phyloP scores from a whole-genome alignment of 2,888 invertebrate species.

The Protophormia terraenovae region DNA sequence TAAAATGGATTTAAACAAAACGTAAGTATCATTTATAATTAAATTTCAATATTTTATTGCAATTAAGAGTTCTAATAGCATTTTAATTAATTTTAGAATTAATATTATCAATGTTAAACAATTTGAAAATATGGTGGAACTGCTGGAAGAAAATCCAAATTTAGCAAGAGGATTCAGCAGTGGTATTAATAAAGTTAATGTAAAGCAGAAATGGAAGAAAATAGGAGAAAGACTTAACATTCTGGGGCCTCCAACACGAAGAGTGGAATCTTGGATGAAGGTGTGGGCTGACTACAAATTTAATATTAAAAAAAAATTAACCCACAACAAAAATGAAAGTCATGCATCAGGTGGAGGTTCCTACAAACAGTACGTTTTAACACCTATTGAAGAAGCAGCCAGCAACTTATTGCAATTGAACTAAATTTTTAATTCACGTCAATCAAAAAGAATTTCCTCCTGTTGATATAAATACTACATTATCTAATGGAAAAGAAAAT shows the following conservation, averaged over 20 bases:
- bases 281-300: not conserved
- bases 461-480: no score
- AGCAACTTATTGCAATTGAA: not conserved
- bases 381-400: not conserved
- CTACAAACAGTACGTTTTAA: not conserved
- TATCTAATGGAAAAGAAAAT: no score
- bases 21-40: no score
- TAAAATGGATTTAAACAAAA: no score
- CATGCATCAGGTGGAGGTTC: not conserved
- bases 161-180: not conserved
- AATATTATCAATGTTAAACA: no score
- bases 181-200: not conserved
- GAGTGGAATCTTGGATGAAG: not conserved
- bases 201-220: not conserved
- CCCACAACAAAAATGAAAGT: not conserved
- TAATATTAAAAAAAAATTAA: not conserved
- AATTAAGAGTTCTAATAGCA: no score
- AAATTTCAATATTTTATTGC: no score
- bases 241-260: not conserved
- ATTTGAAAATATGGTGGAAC: no score
- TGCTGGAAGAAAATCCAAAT: no score
- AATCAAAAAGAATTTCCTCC: not conserved
- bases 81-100: no score
- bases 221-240: not conserved
- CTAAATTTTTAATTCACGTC: not conserved